A percentile compares a stretch with the other conserved stretches of the same genome.
phyloP scores from a whole-genome alignment of 2,113 vertebrate genomes.

The Rhinoptilus africanus region DNA sequence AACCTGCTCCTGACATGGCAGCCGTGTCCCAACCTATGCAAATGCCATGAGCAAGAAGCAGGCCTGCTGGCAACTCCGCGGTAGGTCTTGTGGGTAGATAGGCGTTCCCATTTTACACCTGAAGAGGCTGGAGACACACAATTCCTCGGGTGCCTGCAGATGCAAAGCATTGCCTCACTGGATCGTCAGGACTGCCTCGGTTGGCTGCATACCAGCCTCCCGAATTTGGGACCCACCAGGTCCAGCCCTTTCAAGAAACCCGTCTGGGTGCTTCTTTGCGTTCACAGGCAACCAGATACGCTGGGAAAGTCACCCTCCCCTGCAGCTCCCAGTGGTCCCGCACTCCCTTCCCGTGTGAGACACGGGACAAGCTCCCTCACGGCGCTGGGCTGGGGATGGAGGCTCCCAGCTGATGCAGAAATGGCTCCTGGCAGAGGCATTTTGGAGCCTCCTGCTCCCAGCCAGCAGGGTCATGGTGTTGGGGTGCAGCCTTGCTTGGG shows the following conservation, averaged over 20 bases:
- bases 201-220: not conserved
- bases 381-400: accelerated
- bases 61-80: not conserved
- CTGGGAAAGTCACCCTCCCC: not conserved
- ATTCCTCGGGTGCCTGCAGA: not conserved
- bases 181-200: accelerated
- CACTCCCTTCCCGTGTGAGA: not conserved
- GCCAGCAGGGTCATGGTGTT: accelerated
- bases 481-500: not conserved
- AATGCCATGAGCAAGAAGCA: accelerated
- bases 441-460: not conserved
- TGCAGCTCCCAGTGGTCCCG: not conserved
- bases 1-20: not conserved
- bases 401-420: accelerated
- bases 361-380: accelerated
- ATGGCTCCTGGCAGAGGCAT: not conserved
- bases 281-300: not conserved
- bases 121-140: not conserved
- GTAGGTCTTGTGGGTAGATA: not conserved
- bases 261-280: not conserved
- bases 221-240: not conserved
- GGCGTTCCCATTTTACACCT: accelerated
- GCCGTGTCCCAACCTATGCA: not conserved
- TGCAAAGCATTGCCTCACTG: accelerated
- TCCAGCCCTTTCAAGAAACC: not conserved